Evolutionary conservation across 2,113 vertebrate species (phyloP), one percentile per base, ranked within the genome.

Genomic region (Amphiprion percula): DNA sequence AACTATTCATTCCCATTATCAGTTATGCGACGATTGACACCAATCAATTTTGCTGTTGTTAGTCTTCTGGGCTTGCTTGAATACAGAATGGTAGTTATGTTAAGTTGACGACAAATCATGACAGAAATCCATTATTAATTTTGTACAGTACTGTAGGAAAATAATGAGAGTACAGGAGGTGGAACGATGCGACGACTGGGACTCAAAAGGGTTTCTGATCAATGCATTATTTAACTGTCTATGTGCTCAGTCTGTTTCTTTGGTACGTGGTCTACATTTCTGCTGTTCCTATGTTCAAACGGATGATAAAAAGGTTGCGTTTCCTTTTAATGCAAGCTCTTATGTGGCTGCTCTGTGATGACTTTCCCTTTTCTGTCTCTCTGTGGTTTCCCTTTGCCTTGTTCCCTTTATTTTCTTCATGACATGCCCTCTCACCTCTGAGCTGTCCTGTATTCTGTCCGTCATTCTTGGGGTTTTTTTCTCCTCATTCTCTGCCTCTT

Each of bases 201-300:
- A 73, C 74, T 82, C 55, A 77, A 46, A 64, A 64, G 37, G 44
- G 65, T 47, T 64, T 79, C 53, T 70, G 68, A 89, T 91, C 72
- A 76, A 75, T 82, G 63, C 49, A 85, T 87, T 82, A 87, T 82
- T 83, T 80, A 84, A 90, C 68, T 44, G 41, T 72, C 75, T 55
- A 56, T 46, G 70, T 19, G 54, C 19, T 24, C 30, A 21, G 33
- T 68, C 21, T 30, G 15, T 75, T 58, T 77, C 60, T 61, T 16
- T 59, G 19, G 62, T 54, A 61, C n/a, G 23, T 62, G 7, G 26
- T 65, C 68, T 49, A 37, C 19, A 68, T 19, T 50, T 39, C 30
- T 37, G 37, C n/a, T 26, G n/a, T 70, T 79, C n/a, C 21, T 60
- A 15, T 61, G 2, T 47, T 33, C 72, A 69, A 83, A 24, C 37